Base-by-base conservation (phyloP, 1,140 invertebrate genomes). In the Drosophila nigromelanica region DNA sequence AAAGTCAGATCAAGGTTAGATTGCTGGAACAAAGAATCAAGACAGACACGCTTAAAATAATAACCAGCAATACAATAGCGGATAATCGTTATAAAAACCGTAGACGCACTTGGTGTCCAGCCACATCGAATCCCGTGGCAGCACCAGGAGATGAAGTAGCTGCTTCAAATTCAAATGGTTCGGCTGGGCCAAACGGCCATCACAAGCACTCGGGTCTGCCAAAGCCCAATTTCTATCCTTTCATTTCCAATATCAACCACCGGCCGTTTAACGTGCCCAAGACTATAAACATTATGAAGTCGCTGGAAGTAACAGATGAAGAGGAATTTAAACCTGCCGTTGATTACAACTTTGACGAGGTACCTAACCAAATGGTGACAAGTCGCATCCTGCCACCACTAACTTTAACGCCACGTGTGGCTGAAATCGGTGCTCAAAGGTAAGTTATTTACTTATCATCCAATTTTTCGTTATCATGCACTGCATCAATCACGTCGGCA, bases 31-130 rank as follows among this genome's bases (percentile, higher is more conserved):
- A 73, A 7, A 12, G 67, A 21, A 73, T 91, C 6, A 78, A 78
- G 30, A 39, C 35, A 4, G 73, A 78, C 18, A 69, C 45, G 30
- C 60, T 74, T 0, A 91, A 91, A 60, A 91, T 91, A 6, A 89
- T 91, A 5, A 69, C 74, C 10, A 79, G 76, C 51, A 76, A 76
- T 10, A 76, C 90, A 5, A 64, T 90, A 8, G 70, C 68, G 12
- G 73, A 86, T 21, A 71, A 75, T 24, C 63, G 73, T 4, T 56
- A 62, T 55, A 67, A 90, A 11, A 85, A 82, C 35, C 89, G 89
- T 0, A 54, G 83, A 6, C 90, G 90, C 1, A 91, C 90, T 10
- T 91, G 90, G 90, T 81, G 81, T 24, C 76, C 76, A 10, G 63
- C 76, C 0, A 52, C 77, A 11, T 52, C 76, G 7, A 40, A 40